Percentiles rank a stretch among this genome's conserved stretches.
These are phyloP conservation scores for Palythoa grandiflora DNA, from an alignment of 92 coral and sea anemone genomes.

Conservation along the genomic window DNA sequence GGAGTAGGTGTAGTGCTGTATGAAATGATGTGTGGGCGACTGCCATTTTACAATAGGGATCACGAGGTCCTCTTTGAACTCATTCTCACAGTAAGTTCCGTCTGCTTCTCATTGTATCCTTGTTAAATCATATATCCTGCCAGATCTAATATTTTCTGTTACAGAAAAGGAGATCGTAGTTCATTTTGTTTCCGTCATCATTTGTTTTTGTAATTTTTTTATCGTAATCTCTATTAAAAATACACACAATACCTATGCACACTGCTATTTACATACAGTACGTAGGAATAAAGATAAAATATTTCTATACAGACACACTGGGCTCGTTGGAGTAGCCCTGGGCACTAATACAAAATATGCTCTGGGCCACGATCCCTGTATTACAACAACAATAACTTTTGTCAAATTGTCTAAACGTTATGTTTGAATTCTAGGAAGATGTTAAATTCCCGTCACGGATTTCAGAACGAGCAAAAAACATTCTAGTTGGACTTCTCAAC, in stretches of 20 bases:
- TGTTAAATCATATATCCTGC: background rate
- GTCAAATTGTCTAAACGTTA: background rate
- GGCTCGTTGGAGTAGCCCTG: no score
- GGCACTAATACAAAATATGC: background rate
- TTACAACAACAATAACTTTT: background rate
- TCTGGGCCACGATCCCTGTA: no score
- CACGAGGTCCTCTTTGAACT: slow-evolving; percentile 98
- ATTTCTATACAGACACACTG: no score
- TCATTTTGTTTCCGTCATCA: background rate
- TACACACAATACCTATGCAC: no score
- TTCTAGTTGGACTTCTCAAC: slow-evolving; percentile 79
- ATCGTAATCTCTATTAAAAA: no score
- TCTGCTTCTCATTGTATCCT: background rate
- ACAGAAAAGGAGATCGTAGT: background rate
- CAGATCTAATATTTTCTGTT: background rate
- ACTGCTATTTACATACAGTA: no score
- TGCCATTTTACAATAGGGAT: slow-evolving; percentile 96
- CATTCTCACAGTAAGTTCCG: slow-evolving; percentile 79
- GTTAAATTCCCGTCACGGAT: slow-evolving; percentile 90
- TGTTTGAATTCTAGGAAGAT: slow-evolving; percentile 76
- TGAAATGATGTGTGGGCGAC: slow-evolving; percentile 98
- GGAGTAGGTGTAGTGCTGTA: slow-evolving; percentile 98
- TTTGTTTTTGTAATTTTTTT: no score
- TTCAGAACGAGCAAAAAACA: slow-evolving; percentile 72
- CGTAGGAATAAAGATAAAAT: no score